Conservation (phyloP, 2,113 vertebrate species). For the Alaudala cheleensis region DNA sequence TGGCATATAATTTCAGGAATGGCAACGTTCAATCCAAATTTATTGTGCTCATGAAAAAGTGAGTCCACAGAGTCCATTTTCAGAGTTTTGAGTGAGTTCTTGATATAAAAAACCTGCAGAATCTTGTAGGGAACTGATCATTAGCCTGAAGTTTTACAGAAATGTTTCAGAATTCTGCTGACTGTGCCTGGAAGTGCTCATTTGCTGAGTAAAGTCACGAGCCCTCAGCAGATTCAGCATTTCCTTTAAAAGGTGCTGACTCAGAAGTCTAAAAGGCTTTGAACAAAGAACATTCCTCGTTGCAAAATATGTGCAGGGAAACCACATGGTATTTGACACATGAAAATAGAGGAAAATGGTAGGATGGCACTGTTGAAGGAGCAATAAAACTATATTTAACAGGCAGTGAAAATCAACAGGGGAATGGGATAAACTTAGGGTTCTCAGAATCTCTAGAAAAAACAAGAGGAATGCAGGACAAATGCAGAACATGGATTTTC, state of each 20-base stretch:
- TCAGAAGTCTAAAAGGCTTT: not conserved
- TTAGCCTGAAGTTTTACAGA: not conserved
- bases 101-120: not conserved
- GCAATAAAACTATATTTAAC: not conserved
- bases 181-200: not conserved
- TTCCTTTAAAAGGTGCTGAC: not conserved
- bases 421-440: not conserved
- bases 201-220: not conserved
- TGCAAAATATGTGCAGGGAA: not conserved
- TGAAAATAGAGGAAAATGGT: not conserved
- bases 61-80: not conserved
- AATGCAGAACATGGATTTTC: not conserved
- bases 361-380: not conserved
- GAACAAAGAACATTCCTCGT: not conserved
- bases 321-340: not conserved
- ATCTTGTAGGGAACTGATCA: not conserved
- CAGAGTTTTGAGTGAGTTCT: not conserved
- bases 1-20: not conserved
- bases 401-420: not conserved
- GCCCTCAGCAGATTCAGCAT: not conserved
- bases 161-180: not conserved
- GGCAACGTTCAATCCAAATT: not conserved
- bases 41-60: not conserved
- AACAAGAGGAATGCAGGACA: not conserved
- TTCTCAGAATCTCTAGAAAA: not conserved